phyloP scores from a whole-genome alignment of 2,888 invertebrate genomes.

The Copidosoma aretas region DNA sequence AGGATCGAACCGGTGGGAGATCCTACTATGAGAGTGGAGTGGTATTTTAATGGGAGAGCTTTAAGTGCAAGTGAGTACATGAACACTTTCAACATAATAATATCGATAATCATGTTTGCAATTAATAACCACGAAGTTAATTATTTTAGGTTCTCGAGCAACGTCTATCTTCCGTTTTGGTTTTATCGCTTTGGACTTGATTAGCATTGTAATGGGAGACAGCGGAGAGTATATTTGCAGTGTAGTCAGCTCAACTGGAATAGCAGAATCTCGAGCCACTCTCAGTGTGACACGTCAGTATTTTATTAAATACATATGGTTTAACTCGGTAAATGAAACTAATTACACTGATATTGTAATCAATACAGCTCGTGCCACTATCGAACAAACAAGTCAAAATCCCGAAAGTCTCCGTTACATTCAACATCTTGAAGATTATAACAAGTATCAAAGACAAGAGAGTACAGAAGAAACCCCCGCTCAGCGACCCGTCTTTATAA shows the following conservation, averaged over 20 bases:
- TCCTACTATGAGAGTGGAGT: conserved; percentile 94
- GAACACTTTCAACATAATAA: neutral
- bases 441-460: conserved; percentile 84
- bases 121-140: neutral
- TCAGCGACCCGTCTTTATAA: conserved; percentile 86
- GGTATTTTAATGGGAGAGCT: conserved; percentile 91
- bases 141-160: conserved; percentile 83
- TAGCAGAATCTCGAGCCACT: conserved; percentile 83
- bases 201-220: conserved; percentile 85
- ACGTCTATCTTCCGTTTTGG: conserved; percentile 97
- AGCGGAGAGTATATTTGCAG: conserved; percentile 91
- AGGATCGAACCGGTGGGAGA: conserved; percentile 97
- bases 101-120: conserved; percentile 5
- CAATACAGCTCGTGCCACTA: conserved; percentile 73
- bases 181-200: conserved; percentile 91
- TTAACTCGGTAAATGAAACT: too few relatives aligned
- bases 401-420: conserved; percentile 91
- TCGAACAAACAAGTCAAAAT: conserved; percentile 88
- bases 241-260: conserved; percentile 84
- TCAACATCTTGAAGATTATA: conserved; percentile 88
- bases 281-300: conserved; percentile 74
- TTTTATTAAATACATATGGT: neutral
- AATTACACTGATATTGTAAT: neutral
- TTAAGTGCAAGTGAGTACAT: conserved; percentile 88
- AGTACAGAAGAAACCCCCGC: conserved; percentile 81